phyloP scores from a whole-genome alignment of 2,888 invertebrate species.

The Caprella mutica region DNA sequence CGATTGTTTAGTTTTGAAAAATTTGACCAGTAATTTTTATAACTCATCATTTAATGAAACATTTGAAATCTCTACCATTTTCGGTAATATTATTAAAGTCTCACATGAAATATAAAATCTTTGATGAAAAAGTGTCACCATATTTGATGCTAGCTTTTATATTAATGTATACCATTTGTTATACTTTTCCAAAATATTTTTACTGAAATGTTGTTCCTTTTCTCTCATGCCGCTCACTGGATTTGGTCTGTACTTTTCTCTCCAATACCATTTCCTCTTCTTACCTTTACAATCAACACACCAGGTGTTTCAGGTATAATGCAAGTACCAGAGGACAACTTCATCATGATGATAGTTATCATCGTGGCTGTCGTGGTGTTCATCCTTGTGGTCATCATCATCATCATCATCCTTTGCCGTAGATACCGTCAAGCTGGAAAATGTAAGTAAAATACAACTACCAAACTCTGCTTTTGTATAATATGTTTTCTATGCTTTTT shows the following conservation, averaged over 20 bases:
- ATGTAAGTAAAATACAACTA: conserved; percentile 52
- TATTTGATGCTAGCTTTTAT: too few species aligned
- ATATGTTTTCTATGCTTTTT: too few species aligned
- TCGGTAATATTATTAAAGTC: too few species aligned
- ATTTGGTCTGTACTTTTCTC: background rate
- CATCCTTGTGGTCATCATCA: conserved; percentile 68
- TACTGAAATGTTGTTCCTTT: background rate
- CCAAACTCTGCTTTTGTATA: background rate
- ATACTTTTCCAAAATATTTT: background rate
- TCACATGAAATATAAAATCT: too few species aligned
- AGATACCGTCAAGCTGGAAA: conserved; percentile 67
- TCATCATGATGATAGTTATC: conserved; percentile 60
- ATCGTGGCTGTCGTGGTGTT: conserved; percentile 56
- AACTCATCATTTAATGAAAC: background rate
- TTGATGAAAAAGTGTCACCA: too few species aligned
- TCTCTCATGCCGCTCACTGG: background rate
- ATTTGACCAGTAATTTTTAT: background rate
- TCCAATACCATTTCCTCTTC: background rate
- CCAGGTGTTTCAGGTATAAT: conserved; percentile 75
- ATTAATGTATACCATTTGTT: too few species aligned
- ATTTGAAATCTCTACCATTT: background rate
- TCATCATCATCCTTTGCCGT: conserved; percentile 73
- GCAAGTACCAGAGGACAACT: conserved; percentile 55
- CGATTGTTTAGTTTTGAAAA: background rate
- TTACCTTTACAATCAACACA: background rate